Percentiles rank a stretch among this genome's conserved stretches.
Conservation (phyloP, 2,797 vertebrate species). For the Diceros bicornis region DNA sequence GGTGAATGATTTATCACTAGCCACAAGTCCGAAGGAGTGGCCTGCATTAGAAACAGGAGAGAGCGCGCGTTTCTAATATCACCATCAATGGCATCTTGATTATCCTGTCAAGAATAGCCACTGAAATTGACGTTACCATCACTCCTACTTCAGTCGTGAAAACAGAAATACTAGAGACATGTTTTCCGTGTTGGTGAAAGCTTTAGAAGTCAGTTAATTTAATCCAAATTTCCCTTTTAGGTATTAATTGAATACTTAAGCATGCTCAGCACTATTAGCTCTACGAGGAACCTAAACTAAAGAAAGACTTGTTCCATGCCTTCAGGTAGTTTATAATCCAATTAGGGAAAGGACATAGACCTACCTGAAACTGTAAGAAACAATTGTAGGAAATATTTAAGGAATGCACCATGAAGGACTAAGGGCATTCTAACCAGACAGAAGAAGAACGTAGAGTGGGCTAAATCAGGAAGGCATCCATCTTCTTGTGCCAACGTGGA, state of each 20-base stretch:
- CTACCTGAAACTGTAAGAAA: background rate
- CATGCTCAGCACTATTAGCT: background rate
- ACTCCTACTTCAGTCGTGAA: background rate
- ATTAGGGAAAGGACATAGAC: background rate
- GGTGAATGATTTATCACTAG: slow-evolving; percentile 42
- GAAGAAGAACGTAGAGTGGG: background rate
- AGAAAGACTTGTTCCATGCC: background rate
- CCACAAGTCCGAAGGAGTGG: background rate
- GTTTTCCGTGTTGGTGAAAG: background rate
- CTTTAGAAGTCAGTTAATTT: background rate
- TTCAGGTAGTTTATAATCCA: background rate
- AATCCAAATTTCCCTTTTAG: background rate
- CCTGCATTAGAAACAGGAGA: background rate
- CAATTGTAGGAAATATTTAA: background rate
- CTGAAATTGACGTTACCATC: slow-evolving; percentile 18
- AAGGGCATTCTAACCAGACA: background rate
- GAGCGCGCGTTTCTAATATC: rapidly evolving
- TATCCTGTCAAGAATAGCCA: slow-evolving; percentile 36
- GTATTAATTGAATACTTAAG: background rate
- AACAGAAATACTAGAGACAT: background rate
- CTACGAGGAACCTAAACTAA: background rate
- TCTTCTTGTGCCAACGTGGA: background rate
- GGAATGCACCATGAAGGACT: rapidly evolving
- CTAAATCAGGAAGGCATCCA: background rate
- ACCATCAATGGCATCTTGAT: slow-evolving; percentile 24